These are phyloP conservation scores for Pentamera pediparva DNA, from an alignment of 53 echinoderm and acorn worm species.

Conservation along the genomic window DNA sequence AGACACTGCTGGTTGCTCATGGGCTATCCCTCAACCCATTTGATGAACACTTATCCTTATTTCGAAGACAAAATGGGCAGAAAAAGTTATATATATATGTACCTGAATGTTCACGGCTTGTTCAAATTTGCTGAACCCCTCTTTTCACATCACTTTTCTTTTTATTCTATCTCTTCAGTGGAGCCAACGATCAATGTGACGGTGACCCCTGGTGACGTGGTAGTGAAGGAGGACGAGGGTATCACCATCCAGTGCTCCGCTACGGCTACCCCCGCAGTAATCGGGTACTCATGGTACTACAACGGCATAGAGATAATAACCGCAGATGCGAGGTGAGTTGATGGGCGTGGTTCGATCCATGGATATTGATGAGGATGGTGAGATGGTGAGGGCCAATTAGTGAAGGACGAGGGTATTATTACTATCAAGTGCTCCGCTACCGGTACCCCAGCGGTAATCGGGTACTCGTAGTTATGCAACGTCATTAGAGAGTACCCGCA, in stretches of 20 bases:
- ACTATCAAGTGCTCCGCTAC: constrained; percentile 56
- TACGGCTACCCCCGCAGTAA: constrained; percentile 55
- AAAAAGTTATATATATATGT: not conserved
- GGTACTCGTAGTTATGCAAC: no score
- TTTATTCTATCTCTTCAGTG: constrained; percentile 38
- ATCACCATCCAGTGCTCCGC: constrained; percentile 59
- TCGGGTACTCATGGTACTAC: constrained; percentile 75
- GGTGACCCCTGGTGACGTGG: constrained; percentile 25
- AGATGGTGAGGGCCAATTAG: not conserved
- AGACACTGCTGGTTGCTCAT: no score
- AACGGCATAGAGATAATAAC: constrained; percentile 55
- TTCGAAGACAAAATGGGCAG: not conserved
- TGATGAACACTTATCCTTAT: no score
- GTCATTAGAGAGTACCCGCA: no score
- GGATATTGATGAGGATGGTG: not conserved
- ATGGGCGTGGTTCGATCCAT: not conserved
- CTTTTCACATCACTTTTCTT: not conserved
- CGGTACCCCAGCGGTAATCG: constrained; percentile 60
- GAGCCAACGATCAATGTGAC: constrained; percentile 62
- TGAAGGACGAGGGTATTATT: not conserved
- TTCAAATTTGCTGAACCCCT: no score
- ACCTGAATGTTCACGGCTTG: not conserved
- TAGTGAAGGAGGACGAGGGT: constrained; percentile 59
- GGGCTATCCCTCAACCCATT: no score
- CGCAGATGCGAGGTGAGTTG: constrained; percentile 55